A percentile compares a stretch with the other conserved stretches of the same genome.
Evolutionary conservation across 1,140 invertebrate genomes (phyloP).

Genomic region (Bombus sylvicola): DNA sequence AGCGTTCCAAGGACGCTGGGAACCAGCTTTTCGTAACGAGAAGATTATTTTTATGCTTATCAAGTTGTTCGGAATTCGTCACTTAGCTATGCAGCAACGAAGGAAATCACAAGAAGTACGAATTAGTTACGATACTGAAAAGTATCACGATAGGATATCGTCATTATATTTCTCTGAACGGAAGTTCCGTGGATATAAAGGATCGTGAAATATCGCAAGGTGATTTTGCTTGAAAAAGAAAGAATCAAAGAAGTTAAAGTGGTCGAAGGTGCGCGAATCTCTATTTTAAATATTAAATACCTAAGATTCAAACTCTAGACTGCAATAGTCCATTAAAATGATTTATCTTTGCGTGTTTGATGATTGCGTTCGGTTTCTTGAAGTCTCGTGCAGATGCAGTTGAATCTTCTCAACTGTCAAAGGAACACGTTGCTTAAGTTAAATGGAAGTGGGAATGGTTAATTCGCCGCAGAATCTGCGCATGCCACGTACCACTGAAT

Average conservation of each 20-base stretch:
- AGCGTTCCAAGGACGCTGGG: not conserved
- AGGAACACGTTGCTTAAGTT: conserved; percentile 31
- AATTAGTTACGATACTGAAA: too few relatives aligned
- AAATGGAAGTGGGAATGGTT: conserved; percentile 15
- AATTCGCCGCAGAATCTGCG: conserved; percentile 7
- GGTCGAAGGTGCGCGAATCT: too few relatives aligned
- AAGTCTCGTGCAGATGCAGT: not conserved
- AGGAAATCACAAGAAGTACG: too few relatives aligned
- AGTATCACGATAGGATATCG: too few relatives aligned
- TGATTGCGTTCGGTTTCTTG: not conserved
- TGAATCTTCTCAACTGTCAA: conserved; percentile 8
- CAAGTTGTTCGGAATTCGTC: not conserved
- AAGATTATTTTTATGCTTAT: not conserved
- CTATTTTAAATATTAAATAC: not conserved
- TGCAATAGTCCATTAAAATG: conserved; percentile 15
- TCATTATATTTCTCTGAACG: too few relatives aligned
- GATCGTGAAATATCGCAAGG: too few relatives aligned
- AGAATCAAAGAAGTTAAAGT: not conserved
- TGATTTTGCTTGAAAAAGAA: not conserved
- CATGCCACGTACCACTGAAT: not conserved
- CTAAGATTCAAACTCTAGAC: not conserved
- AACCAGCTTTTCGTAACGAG: not conserved
- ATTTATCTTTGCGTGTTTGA: conserved; percentile 10
- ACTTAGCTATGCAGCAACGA: not conserved
- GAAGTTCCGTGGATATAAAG: too few relatives aligned